Base-by-base conservation (phyloP, 23 tunicate genomes). In the Halocynthia roretzi region DNA sequence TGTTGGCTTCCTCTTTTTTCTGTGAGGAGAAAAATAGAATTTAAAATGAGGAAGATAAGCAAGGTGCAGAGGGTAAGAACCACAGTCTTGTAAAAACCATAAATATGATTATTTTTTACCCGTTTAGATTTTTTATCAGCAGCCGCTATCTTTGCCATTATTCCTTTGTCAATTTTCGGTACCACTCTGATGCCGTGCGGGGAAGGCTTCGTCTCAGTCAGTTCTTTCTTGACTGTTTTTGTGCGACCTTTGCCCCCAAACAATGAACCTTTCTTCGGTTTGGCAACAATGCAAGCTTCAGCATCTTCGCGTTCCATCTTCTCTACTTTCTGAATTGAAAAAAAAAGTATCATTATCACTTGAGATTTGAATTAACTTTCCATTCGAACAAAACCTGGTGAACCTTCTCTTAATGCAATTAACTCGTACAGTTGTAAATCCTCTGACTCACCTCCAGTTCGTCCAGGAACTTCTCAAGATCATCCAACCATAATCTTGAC, bases 301-400 rank as follows among this genome's bases (percentile, higher is more conserved):
- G 86, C 86, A 18, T 91, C 97, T 53, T 91, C 90, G 7, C 84
- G 76, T 65, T 91, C 97, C n/a, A 82, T 83, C 55, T 72, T 48
- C 66, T 91, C 97, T 50, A 91, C 90, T 85, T 81, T 91, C 97
- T 91, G 72, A 6, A 71, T 15, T 58, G 64, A 67, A 20, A 67
- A 20, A 67, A 20, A 67, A 58, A 67, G 71, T 67, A 0, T 67
- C 71, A 67, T 67, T 48, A 67, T 19, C 2, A 44, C 11, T 2
- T 71, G 76, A 19, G 31, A 71, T 15, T 68, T 2, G 48, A 68
- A 68, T 68, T 12, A 11, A 15, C 72, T 18, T 15, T 15, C 31
- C 31, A 15, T 60, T 15, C 64, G 2, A 60, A 17, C 64, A 60
- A 60, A 60, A 60, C n/a, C n/a, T 15, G 17, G 17, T 60, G n/a